A percentile compares a stretch with the other conserved stretches of the same genome.
Conservation (phyloP, 2,797 vertebrate species). For the Glyptemys insculpta region DNA sequence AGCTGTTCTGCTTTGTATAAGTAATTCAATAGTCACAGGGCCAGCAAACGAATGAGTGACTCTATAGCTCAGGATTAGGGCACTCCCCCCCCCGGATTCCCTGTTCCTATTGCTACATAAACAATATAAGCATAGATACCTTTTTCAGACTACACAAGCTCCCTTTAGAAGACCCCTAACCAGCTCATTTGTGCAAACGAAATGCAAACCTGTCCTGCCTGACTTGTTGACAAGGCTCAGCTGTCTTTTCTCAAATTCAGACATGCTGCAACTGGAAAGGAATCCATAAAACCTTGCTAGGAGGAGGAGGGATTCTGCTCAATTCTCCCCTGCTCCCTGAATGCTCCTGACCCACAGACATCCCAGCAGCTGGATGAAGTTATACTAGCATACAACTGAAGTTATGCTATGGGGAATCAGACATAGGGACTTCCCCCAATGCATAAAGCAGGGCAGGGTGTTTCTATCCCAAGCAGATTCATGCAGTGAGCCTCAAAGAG, state of each 20-base stretch:
- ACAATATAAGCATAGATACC: not conserved
- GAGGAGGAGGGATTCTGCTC: not conserved
- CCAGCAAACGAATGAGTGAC: not conserved
- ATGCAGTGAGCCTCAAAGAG: rapidly evolving
- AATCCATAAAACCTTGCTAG: not conserved
- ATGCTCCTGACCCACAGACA: not conserved
- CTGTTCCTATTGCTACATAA: not conserved
- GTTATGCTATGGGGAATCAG: not conserved
- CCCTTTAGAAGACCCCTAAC: not conserved
- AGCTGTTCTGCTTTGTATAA: not conserved
- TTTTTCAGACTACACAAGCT: not conserved
- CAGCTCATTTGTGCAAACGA: not conserved
- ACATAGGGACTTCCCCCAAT: not conserved
- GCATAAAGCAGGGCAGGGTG: not conserved
- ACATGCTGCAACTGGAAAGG: not conserved
- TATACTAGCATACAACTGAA: not conserved
- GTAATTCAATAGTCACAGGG: not conserved
- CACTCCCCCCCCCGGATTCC: not conserved
- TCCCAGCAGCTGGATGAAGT: not conserved
- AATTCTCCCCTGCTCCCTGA: not conserved
- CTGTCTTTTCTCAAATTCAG: not conserved
- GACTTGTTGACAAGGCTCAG: not conserved
- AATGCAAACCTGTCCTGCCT: not conserved
- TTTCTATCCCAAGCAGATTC: rapidly evolving
- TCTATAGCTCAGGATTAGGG: not conserved